These are phyloP conservation scores for Parelbella ahira DNA, from an alignment of 2,888 invertebrate species.

Conservation along the genomic window DNA sequence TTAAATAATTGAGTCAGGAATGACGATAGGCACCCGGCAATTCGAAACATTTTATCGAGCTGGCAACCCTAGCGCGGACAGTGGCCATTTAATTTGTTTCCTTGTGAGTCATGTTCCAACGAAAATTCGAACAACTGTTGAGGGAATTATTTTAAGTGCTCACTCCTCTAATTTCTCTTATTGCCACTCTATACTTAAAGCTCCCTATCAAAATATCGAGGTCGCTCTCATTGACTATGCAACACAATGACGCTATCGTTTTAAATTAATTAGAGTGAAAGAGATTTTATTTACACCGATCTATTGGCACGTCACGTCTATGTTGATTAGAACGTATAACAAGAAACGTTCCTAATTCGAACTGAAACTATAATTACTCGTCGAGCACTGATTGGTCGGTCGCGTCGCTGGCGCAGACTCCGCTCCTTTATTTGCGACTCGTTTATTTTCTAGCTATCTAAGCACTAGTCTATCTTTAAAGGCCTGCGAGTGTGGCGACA, in stretches of 20 bases:
- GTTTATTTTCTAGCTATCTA: constrained; percentile 57
- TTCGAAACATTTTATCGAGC: constrained; percentile 69
- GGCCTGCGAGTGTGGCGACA: constrained; percentile 63
- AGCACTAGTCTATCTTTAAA: constrained; percentile 57
- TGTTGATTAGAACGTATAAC: constrained; percentile 55
- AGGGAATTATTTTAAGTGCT: constrained; percentile 38
- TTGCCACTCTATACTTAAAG: constrained; percentile 6
- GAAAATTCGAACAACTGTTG: constrained; percentile 45
- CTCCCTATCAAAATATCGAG: constrained; percentile 2
- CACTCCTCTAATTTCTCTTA: constrained; percentile 18
- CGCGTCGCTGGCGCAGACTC: constrained; percentile 40
- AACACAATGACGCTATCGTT: no score
- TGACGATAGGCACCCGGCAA: constrained; percentile 73
- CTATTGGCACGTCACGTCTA: no score
- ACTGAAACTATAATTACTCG: constrained; percentile 70
- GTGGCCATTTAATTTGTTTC: constrained; percentile 69
- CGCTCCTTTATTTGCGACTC: constrained; percentile 49
- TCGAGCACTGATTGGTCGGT: constrained; percentile 58
- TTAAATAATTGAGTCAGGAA: constrained; percentile 77
- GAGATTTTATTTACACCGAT: no score
- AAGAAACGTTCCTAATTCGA: constrained; percentile 71
- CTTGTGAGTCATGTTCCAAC: constrained; percentile 53
- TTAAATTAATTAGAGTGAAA: no score
- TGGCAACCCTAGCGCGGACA: constrained; percentile 66
- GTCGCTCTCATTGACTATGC: no score